Evolutionary conservation across 2,797 vertebrate species (phyloP), one percentile per base, ranked within the genome.

Genomic region (Sphenopsis melanotis): DNA sequence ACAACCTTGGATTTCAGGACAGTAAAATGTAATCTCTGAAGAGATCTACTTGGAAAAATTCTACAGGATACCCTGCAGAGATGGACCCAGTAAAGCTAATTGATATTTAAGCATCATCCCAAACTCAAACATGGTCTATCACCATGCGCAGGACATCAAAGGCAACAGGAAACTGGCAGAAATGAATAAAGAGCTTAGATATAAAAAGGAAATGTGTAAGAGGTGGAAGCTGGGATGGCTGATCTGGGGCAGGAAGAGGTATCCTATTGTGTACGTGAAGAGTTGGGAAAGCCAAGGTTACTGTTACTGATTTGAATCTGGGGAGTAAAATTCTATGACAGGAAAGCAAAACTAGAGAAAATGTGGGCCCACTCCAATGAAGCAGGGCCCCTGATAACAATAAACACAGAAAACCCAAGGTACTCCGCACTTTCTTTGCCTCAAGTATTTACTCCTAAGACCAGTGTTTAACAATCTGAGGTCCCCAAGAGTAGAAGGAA

Each of bases 241-340:
- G 24, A 64, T 15, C 22, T 29, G n/a, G 11, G 2, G 10, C 7
- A 37, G 34, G 6, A 3, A 17, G 9, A 19, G 1, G 10, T n/a
- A 34, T 55, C 22, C 10, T 82, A 8, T 2, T 44, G 7, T 13
- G 10, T 6, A 75, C 24, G 7, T 14, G 42, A 0, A 24, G 2
- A 6, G 7, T 4, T 87, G 24, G 15, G 37, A 91, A 75, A 86
- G 23, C 3, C 36, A 90, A 20, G 8, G 24, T 27, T 56, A 34
- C n/a, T 56, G 55, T 56, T 34, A 34, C 15, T 63, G 23, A 75
- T 47, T 50, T 49, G 32, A 82, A 89, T 9, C 41, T 55, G 23
- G 37, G 20, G n/a, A 60, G 20, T 30, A 68, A 29, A 52, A 52
- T 46, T n/a, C 15, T 29, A 5, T 12, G 8, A 44, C 8, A 76